Conservation (phyloP, 1,140 invertebrate species). For the Stenopsyche tienmushanensis region DNA sequence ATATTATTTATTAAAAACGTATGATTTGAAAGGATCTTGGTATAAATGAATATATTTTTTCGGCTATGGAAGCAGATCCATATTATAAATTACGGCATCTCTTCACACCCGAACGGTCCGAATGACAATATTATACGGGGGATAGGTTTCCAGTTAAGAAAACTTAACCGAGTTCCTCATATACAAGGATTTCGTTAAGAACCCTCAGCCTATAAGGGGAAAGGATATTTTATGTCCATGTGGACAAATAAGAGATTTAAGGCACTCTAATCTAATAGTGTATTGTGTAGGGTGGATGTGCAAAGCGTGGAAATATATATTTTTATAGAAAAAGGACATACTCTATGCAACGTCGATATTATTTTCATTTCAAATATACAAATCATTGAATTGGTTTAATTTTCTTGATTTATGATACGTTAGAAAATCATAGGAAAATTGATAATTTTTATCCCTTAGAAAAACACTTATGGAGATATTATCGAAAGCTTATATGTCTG, state of each 20-base stretch:
- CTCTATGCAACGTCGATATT: too few species aligned
- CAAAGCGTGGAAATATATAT: too few species aligned
- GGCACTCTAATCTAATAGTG: too few species aligned
- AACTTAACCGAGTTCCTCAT: slow-evolving; percentile 12
- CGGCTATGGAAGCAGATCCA: background rate
- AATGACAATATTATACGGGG: slow-evolving; percentile 31
- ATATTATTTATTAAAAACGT: background rate
- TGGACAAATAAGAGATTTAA: background rate
- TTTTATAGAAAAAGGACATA: too few species aligned
- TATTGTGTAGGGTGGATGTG: too few species aligned
- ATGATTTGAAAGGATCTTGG: background rate
- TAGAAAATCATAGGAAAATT: too few species aligned
- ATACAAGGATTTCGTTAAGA: background rate
- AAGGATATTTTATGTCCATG: background rate
- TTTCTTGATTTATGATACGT: too few species aligned
- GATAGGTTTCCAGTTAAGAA: slow-evolving; percentile 7
- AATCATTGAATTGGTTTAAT: too few species aligned
- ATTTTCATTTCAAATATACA: too few species aligned
- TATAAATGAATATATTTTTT: background rate
- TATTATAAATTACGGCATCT: slow-evolving; percentile 27
- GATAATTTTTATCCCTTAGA: too few species aligned
- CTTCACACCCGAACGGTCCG: slow-evolving; percentile 23
- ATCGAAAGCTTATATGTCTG: too few species aligned
- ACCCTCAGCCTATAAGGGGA: background rate
- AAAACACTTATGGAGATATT: too few species aligned